These are phyloP conservation scores for Perca schrenkii DNA, from an alignment of 2,113 vertebrate species.

Conservation along the genomic window DNA sequence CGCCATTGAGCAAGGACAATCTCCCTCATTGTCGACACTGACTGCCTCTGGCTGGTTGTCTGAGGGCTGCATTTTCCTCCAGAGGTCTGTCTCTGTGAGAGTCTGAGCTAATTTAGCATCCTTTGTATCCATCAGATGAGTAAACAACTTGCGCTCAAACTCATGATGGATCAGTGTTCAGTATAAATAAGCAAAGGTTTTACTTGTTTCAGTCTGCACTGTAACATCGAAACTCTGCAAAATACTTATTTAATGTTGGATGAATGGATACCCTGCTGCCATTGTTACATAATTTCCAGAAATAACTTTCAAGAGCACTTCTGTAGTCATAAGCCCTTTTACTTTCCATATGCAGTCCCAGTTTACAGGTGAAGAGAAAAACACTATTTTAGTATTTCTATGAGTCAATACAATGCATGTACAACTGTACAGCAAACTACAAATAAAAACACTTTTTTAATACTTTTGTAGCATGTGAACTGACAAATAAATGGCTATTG, in stretches of 20 bases:
- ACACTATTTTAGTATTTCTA: background rate
- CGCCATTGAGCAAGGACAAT: constrained; percentile 46
- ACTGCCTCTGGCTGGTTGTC: constrained; percentile 30
- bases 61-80: constrained; percentile 25
- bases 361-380: background rate
- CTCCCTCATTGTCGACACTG: constrained; percentile 46
- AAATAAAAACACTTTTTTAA: background rate
- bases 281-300: background rate
- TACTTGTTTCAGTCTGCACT: background rate
- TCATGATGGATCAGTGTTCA: constrained; percentile 29
- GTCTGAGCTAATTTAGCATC: constrained; percentile 31
- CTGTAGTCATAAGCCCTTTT: background rate
- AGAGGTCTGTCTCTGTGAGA: constrained; percentile 7
- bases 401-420: background rate
- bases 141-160: constrained; percentile 38
- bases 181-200: background rate
- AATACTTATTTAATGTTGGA: background rate
- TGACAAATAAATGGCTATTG: background rate
- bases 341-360: background rate
- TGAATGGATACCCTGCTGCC: background rate
- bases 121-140: constrained; percentile 29
- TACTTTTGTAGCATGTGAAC: background rate
- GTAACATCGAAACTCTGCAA: background rate
- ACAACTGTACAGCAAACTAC: background rate
- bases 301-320: background rate